Evolutionary conservation across 2,113 vertebrate genomes (phyloP), one percentile per base, ranked within the genome.

Genomic region (Chamaetylas fuelleborni): DNA sequence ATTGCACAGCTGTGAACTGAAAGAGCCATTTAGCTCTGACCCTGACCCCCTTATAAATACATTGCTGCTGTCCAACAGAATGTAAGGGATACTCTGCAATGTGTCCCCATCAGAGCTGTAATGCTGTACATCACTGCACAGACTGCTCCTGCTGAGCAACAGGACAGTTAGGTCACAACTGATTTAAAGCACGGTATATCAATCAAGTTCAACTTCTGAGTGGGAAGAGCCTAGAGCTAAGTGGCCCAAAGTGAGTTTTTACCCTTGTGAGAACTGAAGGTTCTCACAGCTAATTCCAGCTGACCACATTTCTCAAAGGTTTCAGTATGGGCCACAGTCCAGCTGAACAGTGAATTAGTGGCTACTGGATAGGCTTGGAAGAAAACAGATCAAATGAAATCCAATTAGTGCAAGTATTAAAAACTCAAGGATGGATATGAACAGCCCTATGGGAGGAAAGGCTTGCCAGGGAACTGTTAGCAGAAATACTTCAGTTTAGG

Each of bases 121-220:
- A 11, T 7, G 23, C 47, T 48, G 47, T 48, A 48, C 47, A 14
- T 48, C 47, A 48, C 29, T 80, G 69, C 48, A 82, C 61, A 29
- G 8, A 14, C 47, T 50, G 38, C 42, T 20, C 28, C 60, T 38
- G 74, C 40, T 67, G 38, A 71, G 12, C 20, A 76, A 34, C 16
- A 54, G 29, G 24, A 48, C 29, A 28, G 29, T 25, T 58, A 38
- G 43, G 48, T 24, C 84, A 81, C 54, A 83, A 33, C 36, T 84
- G 5, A 57, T 73, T 69, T 48, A 69, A 53, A 72, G 31, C 19
- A 31, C 0, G 0, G 22, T 48, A 0, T 23, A 31, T 20, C 60
- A 78, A 58, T 29, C 69, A 67, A 85, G 60, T 16, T 29, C 31
- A 53, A 1, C 43, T 82, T 81, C 8, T 14, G 64, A 83, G 24